Base-by-base conservation (phyloP, 2,113 vertebrate species). In the Barbus barbus region DNA sequence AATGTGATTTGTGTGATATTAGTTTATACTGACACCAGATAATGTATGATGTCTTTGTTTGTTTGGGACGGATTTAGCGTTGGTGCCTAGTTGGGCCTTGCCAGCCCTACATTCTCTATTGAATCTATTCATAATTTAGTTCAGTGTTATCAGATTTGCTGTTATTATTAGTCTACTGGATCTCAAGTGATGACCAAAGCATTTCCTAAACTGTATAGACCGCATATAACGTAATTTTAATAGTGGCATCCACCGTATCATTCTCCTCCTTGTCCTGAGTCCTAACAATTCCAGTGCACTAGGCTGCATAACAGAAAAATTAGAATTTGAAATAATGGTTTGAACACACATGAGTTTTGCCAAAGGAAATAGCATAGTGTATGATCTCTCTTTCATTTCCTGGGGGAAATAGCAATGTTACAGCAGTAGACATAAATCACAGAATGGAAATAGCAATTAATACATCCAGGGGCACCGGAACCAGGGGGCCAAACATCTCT, bases 291-390 rank as follows among this genome's bases (percentile, higher is more conserved):
- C 33, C 33, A 71, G 11, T 38, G 67, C 33, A 71, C 33, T n/a
- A 36, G 89, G 67, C 65, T 83, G 88, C 58, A 83, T 76, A 36
- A 85, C 77, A 85, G 83, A 84, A 63, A 82, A 88, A 82, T 83
- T 28, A 0, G 4, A 86, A 65, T 87, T 28, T 71, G 16, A 84
- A 84, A 73, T 28, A 46, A 73, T 44, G 22, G 5, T 73, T 46
- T 73, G 38, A 38, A 73, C 69, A 73, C 22, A 46, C 69, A 41
- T 41, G 13, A 73, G n/a, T 73, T 44, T 73, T 26, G 38, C 69
- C 22, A 72, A 24, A 72, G 13, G 38, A 72, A 72, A 72, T 44
- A 24, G 36, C 22, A 72, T 16, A 44, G 69, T 13, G 69, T 44
- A 73, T 46, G 38, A 63, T 63, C 28, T 26, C 13, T 63, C 24